Evolutionary conservation across 2,797 vertebrate genomes (phyloP), one percentile per base, ranked within the genome.

Genomic region (Buceros bicornis): DNA sequence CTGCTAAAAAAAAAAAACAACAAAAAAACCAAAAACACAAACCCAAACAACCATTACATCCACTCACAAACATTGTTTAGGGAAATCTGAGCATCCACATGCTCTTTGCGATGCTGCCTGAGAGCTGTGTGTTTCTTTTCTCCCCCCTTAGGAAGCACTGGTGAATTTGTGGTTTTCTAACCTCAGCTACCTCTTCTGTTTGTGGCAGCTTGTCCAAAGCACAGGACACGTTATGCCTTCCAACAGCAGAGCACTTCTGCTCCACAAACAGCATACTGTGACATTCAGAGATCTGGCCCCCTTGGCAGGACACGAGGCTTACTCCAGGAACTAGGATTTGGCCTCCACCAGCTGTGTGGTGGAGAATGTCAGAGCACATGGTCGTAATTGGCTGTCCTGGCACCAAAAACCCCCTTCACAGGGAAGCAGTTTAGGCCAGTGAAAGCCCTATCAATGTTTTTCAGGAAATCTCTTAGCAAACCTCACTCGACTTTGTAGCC

Each of bases 11-110:
- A 40, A 40, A 40, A 40, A 40, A 40, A 40, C 9, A 48, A 10
- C 1, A 8, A 60, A 67, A 5, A 26, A 73, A n/a, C n/a, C n/a
- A n/a, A n/a, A n/a, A n/a, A n/a, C n/a, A 89, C 65, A 47, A 3
- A 4, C 20, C 24, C 1, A 48, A 57, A 2, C 14, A 8, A 33
- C 31, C 13, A 14, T 48, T 37, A 10, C 11, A 8, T 1, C 5
- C 4, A 3, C 19, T 20, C 26, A 18, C 10, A 74, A 71, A 11
- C 1, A 0, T 3, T 2, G 1, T 8, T 42, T 48, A n/a, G 20
- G 42, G 48, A 77, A 69, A 61, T 0, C 77, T 24, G 51, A 77
- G n/a, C 3, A 2, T 25, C 48, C 58, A 6, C 0, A 1, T 2
- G 1, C 33, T 60, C 25, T 37, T 3, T 15, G 19, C 5, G 33